A percentile compares a stretch with the other conserved stretches of the same genome.
Evolutionary conservation across 2,888 invertebrate species (phyloP).

Genomic region (Thera britannica): DNA sequence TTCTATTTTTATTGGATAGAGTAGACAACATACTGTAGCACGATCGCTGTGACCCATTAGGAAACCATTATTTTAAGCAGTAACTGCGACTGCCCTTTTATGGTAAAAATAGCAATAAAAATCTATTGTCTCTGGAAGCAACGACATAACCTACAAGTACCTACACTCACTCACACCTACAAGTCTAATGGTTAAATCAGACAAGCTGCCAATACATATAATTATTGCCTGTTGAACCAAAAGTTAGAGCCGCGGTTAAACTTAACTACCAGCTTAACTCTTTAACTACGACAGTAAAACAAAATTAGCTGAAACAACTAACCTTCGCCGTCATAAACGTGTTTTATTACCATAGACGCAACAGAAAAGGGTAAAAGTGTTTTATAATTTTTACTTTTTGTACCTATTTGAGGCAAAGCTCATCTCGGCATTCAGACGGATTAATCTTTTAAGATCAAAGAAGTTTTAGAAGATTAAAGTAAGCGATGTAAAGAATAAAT

Average conservation of each 20-base stretch:
- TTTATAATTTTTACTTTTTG: neutral
- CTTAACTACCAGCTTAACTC: constrained; percentile 39
- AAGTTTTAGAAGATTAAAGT: constrained; percentile 34
- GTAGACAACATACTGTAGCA: too few species aligned
- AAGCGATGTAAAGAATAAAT: constrained; percentile 25
- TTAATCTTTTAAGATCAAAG: constrained; percentile 41
- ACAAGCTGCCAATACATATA: constrained; percentile 20
- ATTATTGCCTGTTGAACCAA: constrained; percentile 37
- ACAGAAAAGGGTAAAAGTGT: constrained; percentile 11
- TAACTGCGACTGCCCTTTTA: too few species aligned
- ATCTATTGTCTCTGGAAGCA: too few species aligned
- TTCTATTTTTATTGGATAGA: too few species aligned
- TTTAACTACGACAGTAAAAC: constrained; percentile 42
- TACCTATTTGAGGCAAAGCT: constrained; percentile 8
- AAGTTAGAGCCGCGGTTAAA: constrained; percentile 41
- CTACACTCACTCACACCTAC: too few species aligned
- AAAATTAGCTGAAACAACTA: constrained; percentile 43
- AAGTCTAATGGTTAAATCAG: neutral
- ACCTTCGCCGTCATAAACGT: constrained; percentile 34
- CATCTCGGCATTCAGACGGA: constrained; percentile 17
- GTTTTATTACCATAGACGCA: constrained; percentile 24
- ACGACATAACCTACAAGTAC: too few species aligned
- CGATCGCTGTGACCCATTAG: too few species aligned
- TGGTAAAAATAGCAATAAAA: too few species aligned
- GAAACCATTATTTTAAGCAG: too few species aligned